Conservation (phyloP, 2,888 invertebrate genomes). For the Auanema sp. region DNA sequence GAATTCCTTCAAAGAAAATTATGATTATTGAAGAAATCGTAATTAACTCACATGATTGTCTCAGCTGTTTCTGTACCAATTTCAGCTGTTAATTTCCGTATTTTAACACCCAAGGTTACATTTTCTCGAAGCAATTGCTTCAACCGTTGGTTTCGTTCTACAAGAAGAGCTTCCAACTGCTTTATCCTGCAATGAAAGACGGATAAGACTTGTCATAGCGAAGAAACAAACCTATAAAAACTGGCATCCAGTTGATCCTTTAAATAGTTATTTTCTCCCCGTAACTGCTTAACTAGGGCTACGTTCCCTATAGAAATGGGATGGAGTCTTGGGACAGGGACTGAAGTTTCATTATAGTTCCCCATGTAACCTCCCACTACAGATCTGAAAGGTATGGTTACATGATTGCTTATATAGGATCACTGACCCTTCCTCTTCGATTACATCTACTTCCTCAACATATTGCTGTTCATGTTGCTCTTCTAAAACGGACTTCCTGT, state of each 20-base stretch:
- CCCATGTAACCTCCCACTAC: too few species aligned
- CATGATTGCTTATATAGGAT: too few species aligned
- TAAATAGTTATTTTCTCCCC: constrained; percentile 28
- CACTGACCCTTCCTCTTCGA: too few species aligned
- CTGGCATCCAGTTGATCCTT: constrained; percentile 27
- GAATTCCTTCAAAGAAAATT: neutral
- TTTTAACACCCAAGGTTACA: constrained; percentile 23
- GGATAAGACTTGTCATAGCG: too few species aligned
- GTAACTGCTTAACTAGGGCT: constrained; percentile 22
- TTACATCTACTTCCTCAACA: too few species aligned
- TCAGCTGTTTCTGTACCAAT: constrained; percentile 25
- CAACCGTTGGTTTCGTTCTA: constrained; percentile 29
- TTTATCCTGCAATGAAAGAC: constrained; percentile 25
- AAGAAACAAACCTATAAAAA: constrained; percentile 18
- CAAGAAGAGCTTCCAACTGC: constrained; percentile 30
- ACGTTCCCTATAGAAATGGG: constrained; percentile 13
- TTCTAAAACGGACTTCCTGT: too few species aligned
- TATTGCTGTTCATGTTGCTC: too few species aligned
- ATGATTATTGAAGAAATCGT: neutral
- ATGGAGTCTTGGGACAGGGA: too few species aligned
- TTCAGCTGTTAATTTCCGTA: constrained; percentile 20
- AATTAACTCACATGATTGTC: constrained; percentile 17
- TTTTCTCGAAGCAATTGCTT: constrained; percentile 29
- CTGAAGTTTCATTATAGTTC: too few species aligned
- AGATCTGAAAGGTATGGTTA: too few species aligned